phyloP scores from a whole-genome alignment of 2,888 invertebrate species.

The Eristalinus sepulchralis region DNA sequence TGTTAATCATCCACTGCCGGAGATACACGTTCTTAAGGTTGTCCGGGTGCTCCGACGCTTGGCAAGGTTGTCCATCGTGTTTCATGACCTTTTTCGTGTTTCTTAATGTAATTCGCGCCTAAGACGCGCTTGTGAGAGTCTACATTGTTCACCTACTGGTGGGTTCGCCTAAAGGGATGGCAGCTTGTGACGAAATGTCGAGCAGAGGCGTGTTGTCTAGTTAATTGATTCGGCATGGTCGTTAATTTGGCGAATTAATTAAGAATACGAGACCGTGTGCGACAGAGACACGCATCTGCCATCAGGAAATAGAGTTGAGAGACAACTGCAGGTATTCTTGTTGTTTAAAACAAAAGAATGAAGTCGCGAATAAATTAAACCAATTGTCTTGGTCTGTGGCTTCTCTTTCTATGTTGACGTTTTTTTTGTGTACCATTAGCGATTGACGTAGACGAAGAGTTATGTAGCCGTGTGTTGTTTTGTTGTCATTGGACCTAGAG shows the following conservation, averaged over 20 bases:
- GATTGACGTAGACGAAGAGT: not conserved
- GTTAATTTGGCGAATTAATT: not conserved
- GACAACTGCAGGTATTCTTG: not conserved
- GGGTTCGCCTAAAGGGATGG: not conserved
- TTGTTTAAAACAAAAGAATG: not conserved
- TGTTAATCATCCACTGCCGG: not conserved
- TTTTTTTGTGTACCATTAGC: not conserved
- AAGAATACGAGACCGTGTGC: not conserved
- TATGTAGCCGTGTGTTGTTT: not conserved
- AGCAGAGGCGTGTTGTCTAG: not conserved
- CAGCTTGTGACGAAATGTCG: not conserved
- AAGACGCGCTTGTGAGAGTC: not conserved
- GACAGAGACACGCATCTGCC: not conserved
- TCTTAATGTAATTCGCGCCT: not conserved
- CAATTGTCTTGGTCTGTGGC: not conserved
- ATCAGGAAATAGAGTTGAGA: not conserved
- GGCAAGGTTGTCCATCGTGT: not conserved
- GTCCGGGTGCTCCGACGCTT: not conserved
- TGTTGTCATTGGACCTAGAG: not conserved
- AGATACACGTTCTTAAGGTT: constrained; percentile 11
- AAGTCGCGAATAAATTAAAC: not conserved
- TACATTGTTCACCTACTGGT: not conserved
- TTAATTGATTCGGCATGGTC: not conserved
- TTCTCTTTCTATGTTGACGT: not conserved
- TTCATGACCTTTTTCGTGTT: not conserved